Evolutionary conservation across 2,113 vertebrate genomes (phyloP), one percentile per base, ranked within the genome.

Genomic region (Xerus inauris): DNA sequence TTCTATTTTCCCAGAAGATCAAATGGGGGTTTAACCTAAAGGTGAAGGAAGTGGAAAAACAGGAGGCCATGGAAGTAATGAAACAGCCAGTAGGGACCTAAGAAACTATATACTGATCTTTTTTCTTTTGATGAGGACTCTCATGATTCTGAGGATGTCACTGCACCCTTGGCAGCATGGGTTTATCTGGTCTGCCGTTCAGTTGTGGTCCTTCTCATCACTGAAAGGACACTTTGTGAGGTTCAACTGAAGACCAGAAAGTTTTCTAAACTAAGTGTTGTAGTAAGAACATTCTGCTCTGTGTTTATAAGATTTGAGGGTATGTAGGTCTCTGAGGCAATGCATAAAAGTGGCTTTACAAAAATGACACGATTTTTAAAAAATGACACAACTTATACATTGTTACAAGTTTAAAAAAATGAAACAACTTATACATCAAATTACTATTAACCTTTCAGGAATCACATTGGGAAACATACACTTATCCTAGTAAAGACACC

Each of bases 81-180:
- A 64, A 47, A 77, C 0, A 2, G 38, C 83, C 87, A 86, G 35
- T 62, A 92, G 40, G 65, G 42, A 91, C 16, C 80, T 30, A 84
- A 47, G 92, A 96, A 97, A 97, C 87, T 42, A 71, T 88, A 59
- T 85, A 12, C 40, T 97, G 35, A 93, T 97, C 76, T 93, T 87
- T 94, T 89, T 93, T 97, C 83, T 91, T 83, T 90, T 20, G 81
- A 47, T 16, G 77, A 80, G 57, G 42, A 79, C 77, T 62, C 80
- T 91, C 22, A 2, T 47, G 80, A 96, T 97, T 91, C 87, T 87
- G 83, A 96, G 95, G 91, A 69, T 71, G 84, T 65, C 89, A 67
- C 96, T 84, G 86, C n/a, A 69, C 51, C 7, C 32, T 11, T 35
- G 71, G 91, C 30, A 32, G 32, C 4, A 0, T 59, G 95, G 64